Percentiles rank a stretch among this genome's conserved stretches.
Evolutionary conservation across 2,888 invertebrate genomes (phyloP).

Genomic region (Aspidapion aeneum): DNA sequence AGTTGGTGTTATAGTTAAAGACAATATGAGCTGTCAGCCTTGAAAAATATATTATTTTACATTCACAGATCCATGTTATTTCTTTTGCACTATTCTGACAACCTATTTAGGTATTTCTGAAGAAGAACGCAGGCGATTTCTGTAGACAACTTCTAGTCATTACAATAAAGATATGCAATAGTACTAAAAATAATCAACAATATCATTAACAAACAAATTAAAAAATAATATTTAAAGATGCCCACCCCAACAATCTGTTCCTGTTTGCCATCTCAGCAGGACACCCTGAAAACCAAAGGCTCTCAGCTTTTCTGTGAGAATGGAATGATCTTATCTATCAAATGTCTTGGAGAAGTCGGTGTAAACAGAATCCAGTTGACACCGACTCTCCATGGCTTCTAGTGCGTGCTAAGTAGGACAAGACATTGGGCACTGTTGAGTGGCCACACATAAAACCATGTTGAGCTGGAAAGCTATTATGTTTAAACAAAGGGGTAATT

Average conservation of each 20-base stretch:
- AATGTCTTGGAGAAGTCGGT: neutral
- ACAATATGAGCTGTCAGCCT: neutral
- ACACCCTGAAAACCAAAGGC: neutral
- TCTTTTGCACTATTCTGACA: neutral
- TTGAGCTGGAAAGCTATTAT: neutral
- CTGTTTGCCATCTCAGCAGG: neutral
- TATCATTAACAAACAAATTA: slow-evolving; percentile 7
- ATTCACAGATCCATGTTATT: neutral
- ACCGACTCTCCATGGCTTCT: neutral
- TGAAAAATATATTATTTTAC: slow-evolving; percentile 1
- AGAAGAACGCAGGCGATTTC: neutral
- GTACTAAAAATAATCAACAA: neutral
- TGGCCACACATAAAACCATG: neutral
- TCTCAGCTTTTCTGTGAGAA: neutral
- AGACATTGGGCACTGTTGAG: neutral
- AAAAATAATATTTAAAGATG: slow-evolving; percentile 6
- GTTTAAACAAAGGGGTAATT: no score
- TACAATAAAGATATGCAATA: neutral
- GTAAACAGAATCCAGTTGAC: neutral
- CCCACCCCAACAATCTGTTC: neutral
- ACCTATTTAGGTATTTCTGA: slow-evolving; percentile 4
- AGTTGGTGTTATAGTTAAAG: neutral
- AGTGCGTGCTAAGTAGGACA: neutral
- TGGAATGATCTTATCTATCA: neutral
- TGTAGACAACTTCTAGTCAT: neutral